Evolutionary conservation across 2,888 invertebrate genomes (phyloP).

Genomic region (Pterostichus niger): DNA sequence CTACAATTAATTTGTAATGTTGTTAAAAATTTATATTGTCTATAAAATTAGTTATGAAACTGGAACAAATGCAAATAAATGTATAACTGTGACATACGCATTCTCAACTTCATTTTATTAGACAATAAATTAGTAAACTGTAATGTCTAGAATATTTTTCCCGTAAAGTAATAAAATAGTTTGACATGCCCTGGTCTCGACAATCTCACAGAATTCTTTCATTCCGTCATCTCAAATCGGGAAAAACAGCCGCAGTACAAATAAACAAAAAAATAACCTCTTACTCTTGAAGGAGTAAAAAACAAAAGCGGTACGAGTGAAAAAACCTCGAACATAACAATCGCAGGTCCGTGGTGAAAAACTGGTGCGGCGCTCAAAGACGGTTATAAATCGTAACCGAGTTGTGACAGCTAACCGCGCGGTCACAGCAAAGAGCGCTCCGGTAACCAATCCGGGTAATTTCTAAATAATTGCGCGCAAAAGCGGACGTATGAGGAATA

Average conservation of each 20-base stretch:
- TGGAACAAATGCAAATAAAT: no score
- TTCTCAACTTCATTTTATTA: no score
- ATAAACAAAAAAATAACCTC: constrained; percentile 27
- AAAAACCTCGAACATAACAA: constrained; percentile 57
- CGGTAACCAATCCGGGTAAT: constrained; percentile 41
- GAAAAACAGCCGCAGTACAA: constrained; percentile 37
- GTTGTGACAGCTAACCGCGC: constrained; percentile 10
- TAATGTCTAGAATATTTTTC: no score
- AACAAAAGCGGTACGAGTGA: constrained; percentile 1
- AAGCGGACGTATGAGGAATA: constrained; percentile 3
- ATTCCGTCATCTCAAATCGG: constrained; percentile 45
- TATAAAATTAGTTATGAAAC: no score
- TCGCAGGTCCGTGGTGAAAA: constrained; percentile 52
- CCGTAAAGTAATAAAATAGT: background rate
- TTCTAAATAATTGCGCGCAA: constrained; percentile 57
- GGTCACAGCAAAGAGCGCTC: background rate
- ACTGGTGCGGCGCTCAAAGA: constrained; percentile 62
- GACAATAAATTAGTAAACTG: no score
- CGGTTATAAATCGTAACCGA: constrained; percentile 51
- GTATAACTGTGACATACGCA: no score
- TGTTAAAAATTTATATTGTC: no score
- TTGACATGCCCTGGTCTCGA: constrained; percentile 21
- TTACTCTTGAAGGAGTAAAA: constrained; percentile 13
- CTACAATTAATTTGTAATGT: no score
- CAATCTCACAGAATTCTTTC: constrained; percentile 45